Conservation (phyloP, 1,140 invertebrate genomes). For the Akabosia matsudoensis region DNA sequence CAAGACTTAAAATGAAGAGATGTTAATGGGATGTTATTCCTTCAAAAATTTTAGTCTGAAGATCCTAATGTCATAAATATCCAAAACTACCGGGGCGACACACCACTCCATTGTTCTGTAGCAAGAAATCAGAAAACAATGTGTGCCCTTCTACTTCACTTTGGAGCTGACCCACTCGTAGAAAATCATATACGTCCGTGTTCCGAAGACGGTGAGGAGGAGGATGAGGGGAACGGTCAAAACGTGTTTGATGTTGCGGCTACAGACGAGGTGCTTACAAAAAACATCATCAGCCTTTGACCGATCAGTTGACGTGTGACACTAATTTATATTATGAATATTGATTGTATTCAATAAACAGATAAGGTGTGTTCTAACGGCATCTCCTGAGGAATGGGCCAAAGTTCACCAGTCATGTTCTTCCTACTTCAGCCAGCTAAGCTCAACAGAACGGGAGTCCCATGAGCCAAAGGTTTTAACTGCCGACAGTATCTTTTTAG, state of each 20-base stretch:
- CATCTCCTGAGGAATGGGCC: slow-evolving; percentile 29
- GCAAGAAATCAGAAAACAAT: slow-evolving; percentile 27
- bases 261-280: slow-evolving; percentile 22
- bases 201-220: slow-evolving; percentile 21
- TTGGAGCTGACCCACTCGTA: slow-evolving; percentile 37
- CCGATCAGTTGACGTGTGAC: too few species aligned
- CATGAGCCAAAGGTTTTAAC: slow-evolving; percentile 24
- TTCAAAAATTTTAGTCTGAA: neutral
- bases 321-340: too few species aligned
- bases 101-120: slow-evolving; percentile 37
- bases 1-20: too few species aligned
- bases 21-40: neutral
- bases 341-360: too few species aligned
- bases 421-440: slow-evolving; percentile 12
- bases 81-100: slow-evolving; percentile 45
- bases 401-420: slow-evolving; percentile 34
- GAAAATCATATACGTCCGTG: slow-evolving; percentile 36
- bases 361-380: slow-evolving; percentile 27
- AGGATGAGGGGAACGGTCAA: slow-evolving; percentile 29
- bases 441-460: neutral
- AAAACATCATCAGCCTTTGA: neutral
- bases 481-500: slow-evolving; percentile 34
- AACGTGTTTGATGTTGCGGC: slow-evolving; percentile 34
- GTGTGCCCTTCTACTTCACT: slow-evolving; percentile 38
- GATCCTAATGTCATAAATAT: slow-evolving; percentile 19